Base-by-base conservation (phyloP, 2,797 vertebrate species). In the Clarias platycephalus region DNA sequence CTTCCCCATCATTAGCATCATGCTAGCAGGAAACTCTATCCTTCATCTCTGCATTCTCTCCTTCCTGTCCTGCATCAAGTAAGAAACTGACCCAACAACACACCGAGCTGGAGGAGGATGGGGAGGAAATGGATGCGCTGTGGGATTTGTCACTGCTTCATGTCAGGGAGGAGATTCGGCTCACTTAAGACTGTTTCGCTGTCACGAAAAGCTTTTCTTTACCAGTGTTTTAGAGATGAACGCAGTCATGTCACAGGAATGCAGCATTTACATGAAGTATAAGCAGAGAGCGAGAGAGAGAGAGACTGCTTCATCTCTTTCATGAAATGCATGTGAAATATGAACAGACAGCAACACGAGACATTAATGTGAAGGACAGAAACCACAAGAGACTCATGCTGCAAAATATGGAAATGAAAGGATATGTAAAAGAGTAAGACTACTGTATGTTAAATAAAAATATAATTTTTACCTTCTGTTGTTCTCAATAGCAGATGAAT, bases 21-120 rank as follows among this genome's bases (percentile, higher is more conserved):
- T 7, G 67, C 15, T 28, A 28, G 44, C 31, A 58, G 71, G 18
- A 70, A 70, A 24, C 28, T 76, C 53, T 24, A 58, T 58, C 55
- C 62, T 60, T 28, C 26, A n/a, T 58, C 31, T 28, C 67, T 82
- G 37, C 16, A 40, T 34, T 72, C 58, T 74, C 77, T 71, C 77
- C 68, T 66, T 80, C 28, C 44, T 81, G 84, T 58, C 31, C 57
- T 82, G 78, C 80, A 83, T 34, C 9, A 44, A 74, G 44, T 40
- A 82, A 74, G 60, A 60, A 85, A 78, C 64, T 82, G 55, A 82
- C 84, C 34, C 64, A 53, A 68, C 60, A n/a, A 68, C 60, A 58
- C 49, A 16, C 28, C 18, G 6, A 75, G 70, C 31, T 55, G 49
- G 78, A 81, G 68, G 84, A 12, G 24, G 40, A 85, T 72, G 72